A percentile compares a stretch with the other conserved stretches of the same genome.
These are phyloP conservation scores for Trialeurodes vaporariorum DNA, from an alignment of 1,140 invertebrate species.

Conservation along the genomic window DNA sequence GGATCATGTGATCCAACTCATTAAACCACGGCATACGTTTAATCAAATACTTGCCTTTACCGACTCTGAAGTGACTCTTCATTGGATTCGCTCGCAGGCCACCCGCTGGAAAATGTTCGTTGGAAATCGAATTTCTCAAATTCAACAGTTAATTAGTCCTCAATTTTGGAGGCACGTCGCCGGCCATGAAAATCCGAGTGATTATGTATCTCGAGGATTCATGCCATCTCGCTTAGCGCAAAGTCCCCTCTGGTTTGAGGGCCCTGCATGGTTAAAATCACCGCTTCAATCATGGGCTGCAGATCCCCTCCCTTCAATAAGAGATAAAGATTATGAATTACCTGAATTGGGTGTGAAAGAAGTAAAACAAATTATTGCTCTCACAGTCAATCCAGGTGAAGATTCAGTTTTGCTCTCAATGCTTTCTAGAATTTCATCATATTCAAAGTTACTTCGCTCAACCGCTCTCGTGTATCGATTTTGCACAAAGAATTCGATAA, in stretches of 20 bases:
- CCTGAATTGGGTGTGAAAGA: not conserved
- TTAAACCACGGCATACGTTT: not conserved
- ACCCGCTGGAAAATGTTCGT: not conserved
- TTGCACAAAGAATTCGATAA: not conserved
- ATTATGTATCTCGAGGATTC: not conserved
- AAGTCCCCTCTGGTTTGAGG: not conserved
- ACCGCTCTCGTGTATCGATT: not conserved
- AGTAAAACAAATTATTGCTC: not conserved
- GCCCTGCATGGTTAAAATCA: not conserved
- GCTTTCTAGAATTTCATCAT: not conserved
- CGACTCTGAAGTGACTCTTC: not conserved
- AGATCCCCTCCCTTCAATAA: not conserved
- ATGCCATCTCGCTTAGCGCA: not conserved
- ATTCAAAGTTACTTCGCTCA: not conserved
- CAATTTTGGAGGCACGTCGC: not conserved
- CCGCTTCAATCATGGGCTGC: not conserved
- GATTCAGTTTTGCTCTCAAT: not conserved
- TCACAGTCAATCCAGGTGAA: not conserved
- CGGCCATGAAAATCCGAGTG: not conserved
- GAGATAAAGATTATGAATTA: slow-evolving; percentile 6
- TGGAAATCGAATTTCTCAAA: not conserved
- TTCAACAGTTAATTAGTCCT: not conserved
- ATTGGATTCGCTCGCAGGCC: not conserved
- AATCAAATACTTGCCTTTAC: not conserved
- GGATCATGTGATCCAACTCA: not conserved